phyloP scores from a whole-genome alignment of 2,888 invertebrate genomes.

The Ganaspis brasiliensis region DNA sequence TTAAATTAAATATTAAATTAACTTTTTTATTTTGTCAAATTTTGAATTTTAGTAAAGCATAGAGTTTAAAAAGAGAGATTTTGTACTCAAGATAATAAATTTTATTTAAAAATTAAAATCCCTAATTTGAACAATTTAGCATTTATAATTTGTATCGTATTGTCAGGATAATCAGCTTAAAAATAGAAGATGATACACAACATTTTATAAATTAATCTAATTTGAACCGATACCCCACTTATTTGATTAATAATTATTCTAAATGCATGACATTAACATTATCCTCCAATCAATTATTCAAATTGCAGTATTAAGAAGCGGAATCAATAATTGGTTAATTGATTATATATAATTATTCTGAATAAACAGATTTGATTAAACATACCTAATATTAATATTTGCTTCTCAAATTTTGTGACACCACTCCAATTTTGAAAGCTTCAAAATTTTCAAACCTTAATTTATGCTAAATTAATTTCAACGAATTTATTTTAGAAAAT shows the following conservation, averaged over 20 bases:
- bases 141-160: not conserved
- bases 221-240: not conserved
- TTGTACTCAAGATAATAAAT: too few species aligned
- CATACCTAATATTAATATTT: not conserved
- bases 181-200: not conserved
- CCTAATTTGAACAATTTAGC: too few species aligned
- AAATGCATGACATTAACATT: conserved; percentile 5
- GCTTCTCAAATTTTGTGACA: too few species aligned
- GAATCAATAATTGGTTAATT: not conserved
- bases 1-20: too few species aligned
- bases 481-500: too few species aligned
- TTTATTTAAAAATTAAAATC: too few species aligned
- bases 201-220: not conserved
- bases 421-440: too few species aligned
- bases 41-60: too few species aligned
- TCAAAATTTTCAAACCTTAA: too few species aligned
- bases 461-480: too few species aligned
- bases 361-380: not conserved
- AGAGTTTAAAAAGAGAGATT: too few species aligned
- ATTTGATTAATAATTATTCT: not conserved
- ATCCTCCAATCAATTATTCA: not conserved
- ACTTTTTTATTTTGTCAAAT: too few species aligned
- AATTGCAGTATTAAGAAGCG: not conserved
- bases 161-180: not conserved
- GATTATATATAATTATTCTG: not conserved